Conservation (phyloP, 2,888 invertebrate species). For the Machimus atricapillus region DNA sequence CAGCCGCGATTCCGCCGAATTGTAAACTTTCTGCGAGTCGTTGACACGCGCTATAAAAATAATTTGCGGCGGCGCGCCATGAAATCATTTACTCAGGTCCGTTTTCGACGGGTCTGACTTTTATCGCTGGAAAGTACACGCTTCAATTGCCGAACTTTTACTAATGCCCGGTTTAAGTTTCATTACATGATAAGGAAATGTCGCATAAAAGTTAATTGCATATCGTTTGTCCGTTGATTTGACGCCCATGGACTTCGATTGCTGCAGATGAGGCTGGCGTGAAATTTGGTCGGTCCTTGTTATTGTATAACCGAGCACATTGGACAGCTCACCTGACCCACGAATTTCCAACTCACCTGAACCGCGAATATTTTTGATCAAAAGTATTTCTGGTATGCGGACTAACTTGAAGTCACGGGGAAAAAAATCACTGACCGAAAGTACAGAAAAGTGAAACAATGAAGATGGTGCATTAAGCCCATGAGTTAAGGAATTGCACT, state of each 20-base stretch:
- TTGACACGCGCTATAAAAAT: slow-evolving; percentile 39
- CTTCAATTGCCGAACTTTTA: slow-evolving; percentile 24
- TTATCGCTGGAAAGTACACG: slow-evolving; percentile 27
- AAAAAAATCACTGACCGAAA: not conserved
- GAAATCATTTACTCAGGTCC: slow-evolving; percentile 1
- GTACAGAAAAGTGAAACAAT: slow-evolving; percentile 19
- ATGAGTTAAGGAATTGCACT: slow-evolving; percentile 37
- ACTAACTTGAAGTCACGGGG: not conserved
- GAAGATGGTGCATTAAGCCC: slow-evolving; percentile 3
- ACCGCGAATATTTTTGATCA: not conserved
- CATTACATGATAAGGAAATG: slow-evolving; percentile 40
- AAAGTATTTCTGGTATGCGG: not conserved
- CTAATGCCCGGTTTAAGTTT: slow-evolving; percentile 40
- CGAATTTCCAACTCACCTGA: not conserved
- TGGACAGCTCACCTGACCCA: not conserved
- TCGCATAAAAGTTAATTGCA: slow-evolving; percentile 38
- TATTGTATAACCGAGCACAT: not conserved
- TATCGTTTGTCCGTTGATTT: slow-evolving; percentile 12
- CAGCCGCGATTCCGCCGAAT: not conserved
- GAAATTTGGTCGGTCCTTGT: not conserved
- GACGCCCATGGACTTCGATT: slow-evolving; percentile 13
- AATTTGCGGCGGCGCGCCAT: not conserved
- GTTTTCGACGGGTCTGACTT: not conserved
- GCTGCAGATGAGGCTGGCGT: not conserved
- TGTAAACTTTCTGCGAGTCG: slow-evolving; percentile 28